Percentiles rank a stretch among this genome's conserved stretches.
Conservation (phyloP, 2,888 invertebrate genomes). For the Hipparchia sbordonii region DNA sequence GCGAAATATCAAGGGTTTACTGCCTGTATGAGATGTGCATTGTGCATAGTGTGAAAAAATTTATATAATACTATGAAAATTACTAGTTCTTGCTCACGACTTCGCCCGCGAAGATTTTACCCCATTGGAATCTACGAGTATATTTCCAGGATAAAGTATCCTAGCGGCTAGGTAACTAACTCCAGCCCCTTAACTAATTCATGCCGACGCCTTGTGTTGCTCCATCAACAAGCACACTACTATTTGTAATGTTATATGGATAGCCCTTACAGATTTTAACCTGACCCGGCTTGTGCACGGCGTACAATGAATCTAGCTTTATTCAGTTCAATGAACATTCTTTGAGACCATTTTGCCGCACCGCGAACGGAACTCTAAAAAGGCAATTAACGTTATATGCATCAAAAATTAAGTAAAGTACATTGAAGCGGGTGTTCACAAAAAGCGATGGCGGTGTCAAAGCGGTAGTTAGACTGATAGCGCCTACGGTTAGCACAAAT, state of each 20-base stretch:
- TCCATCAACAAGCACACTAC: too few relatives aligned
- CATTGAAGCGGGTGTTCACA: conserved; percentile 23
- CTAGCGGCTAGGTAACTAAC: neutral
- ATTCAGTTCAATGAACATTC: neutral
- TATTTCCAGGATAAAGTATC: too few relatives aligned
- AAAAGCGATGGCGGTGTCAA: conserved; percentile 42
- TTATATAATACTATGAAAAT: too few relatives aligned
- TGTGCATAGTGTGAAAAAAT: too few relatives aligned
- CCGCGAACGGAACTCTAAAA: neutral
- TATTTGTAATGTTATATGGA: too few relatives aligned
- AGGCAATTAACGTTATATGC: conserved; percentile 1
- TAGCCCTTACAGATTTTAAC: too few relatives aligned
- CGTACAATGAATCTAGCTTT: neutral
- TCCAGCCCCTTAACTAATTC: neutral
- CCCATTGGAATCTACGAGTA: too few relatives aligned
- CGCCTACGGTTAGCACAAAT: conserved; percentile 69
- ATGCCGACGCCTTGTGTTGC: neutral
- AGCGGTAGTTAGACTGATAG: conserved; percentile 46
- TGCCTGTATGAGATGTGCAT: too few relatives aligned
- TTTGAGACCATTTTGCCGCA: neutral
- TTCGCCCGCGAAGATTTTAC: too few relatives aligned
- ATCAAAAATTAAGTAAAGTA: conserved; percentile 16
- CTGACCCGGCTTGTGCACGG: neutral
- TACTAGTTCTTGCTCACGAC: too few relatives aligned
- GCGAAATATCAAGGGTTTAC: too few relatives aligned